Conservation (phyloP, 1,140 invertebrate genomes). For the Papilio helenus region DNA sequence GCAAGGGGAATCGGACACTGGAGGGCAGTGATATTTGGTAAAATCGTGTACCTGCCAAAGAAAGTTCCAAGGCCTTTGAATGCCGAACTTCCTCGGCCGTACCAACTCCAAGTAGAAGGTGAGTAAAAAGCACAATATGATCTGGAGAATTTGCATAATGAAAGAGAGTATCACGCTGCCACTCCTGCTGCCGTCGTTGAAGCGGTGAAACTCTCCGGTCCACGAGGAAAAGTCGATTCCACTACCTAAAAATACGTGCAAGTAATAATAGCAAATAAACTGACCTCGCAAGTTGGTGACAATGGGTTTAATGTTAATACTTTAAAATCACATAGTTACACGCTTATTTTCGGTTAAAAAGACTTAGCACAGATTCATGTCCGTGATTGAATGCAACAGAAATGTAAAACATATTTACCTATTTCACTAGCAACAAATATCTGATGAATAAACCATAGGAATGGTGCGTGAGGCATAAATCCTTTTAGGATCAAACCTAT, state of each 20-base stretch:
- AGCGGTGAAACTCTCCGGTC: slow-evolving; percentile 13
- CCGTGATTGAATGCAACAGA: not conserved
- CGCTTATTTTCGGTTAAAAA: not conserved
- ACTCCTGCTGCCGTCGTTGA: not conserved
- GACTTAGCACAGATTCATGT: not conserved
- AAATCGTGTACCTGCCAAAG: slow-evolving; percentile 42
- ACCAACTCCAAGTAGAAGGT: slow-evolving; percentile 45
- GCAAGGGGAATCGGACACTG: no score
- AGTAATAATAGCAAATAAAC: not conserved
- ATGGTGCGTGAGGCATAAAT: slow-evolving; percentile 19
- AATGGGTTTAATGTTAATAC: not conserved
- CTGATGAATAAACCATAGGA: slow-evolving; percentile 25
- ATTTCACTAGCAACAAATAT: slow-evolving; percentile 6
- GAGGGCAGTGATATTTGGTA: not conserved
- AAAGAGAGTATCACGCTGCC: slow-evolving; percentile 13
- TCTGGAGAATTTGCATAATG: not conserved
- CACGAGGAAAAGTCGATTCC: slow-evolving; percentile 24
- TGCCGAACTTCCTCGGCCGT: slow-evolving; percentile 41
- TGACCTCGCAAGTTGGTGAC: not conserved
- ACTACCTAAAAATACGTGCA: not conserved
- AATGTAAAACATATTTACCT: slow-evolving; percentile 8
- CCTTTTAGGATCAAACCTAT: slow-evolving; percentile 2
- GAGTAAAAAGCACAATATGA: slow-evolving; percentile 7
- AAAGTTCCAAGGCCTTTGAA: slow-evolving; percentile 43
- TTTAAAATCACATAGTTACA: not conserved